Evolutionary conservation across 2,888 invertebrate species (phyloP), one percentile per base, ranked within the genome.

Genomic region (Ophioninae sp.): DNA sequence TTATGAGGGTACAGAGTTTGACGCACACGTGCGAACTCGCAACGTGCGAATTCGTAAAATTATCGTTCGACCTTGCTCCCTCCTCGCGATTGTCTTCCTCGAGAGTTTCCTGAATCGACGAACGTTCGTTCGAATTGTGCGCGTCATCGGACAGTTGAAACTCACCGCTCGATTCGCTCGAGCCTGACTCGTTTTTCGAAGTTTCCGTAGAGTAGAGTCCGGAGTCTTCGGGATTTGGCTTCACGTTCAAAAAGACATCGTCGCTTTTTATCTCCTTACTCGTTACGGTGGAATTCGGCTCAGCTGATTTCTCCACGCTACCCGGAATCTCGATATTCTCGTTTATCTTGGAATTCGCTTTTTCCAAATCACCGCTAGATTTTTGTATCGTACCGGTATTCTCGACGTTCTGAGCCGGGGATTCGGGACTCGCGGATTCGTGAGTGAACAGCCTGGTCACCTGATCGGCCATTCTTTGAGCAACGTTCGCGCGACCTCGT

Each of bases 1-100:
- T 96, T 74, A 97, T 95, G 85, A 97, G 94, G 0, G 96, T 95
- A 91, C 97, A 96, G 13, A 97, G 94, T 89, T 96, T 96, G 82
- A 96, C 95, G 92, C 97, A 97, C 8, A 96, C 95, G 89, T 95
- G 95, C 67, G 94, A 90, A 23, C 89, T 88, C 9, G 91, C 90
- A 0, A 90, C 87, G 9, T 88, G 85, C 69, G 88, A 87, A 73
- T 87, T 88, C 1, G 76, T 82, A 44, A 73, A 85, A 65, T 84
- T 84, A 22, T 88, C 90, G 8, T 84, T 85, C 23, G 71, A 81
- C 59, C 85, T 86, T 10, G 83, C 75, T 56, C 81, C 44, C 3
- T 82, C 86, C 2, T 86, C 87, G 8, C 69, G 65, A 73, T 86
- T 87, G 6, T 86, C 88, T 2, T 86, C 79, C 30, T 89, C 89